These are phyloP conservation scores for Verasper variegatus DNA, from an alignment of 2,113 vertebrate genomes.

Conservation along the genomic window DNA sequence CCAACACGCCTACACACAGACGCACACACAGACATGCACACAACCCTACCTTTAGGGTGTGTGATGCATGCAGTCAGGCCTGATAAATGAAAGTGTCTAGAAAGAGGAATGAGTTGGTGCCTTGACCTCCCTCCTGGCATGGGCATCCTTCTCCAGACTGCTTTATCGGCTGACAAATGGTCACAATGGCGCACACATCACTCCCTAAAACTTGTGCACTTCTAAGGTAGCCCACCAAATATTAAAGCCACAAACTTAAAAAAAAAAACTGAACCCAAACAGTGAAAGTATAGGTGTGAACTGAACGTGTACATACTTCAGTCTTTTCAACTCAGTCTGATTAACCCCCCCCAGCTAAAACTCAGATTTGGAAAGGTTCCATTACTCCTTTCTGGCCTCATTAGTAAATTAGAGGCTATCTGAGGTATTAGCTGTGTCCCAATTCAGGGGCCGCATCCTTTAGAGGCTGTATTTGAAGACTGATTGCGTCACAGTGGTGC, in stretches of 20 bases:
- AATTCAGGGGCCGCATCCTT: too few species aligned
- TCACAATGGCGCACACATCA: conserved; percentile 69
- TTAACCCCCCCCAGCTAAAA: too few species aligned
- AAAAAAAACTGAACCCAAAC: neutral
- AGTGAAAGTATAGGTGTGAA: too few species aligned
- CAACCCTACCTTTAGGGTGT: conserved; percentile 61
- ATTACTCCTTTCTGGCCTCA: too few species aligned
- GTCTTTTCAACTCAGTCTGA: too few species aligned
- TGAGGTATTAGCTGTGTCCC: too few species aligned
- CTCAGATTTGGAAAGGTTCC: too few species aligned
- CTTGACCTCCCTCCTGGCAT: conserved; percentile 81
- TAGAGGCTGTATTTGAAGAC: too few species aligned
- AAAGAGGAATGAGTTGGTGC: conserved; percentile 76
- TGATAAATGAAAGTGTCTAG: conserved; percentile 77
- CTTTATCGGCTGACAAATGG: conserved; percentile 77
- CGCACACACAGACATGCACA: conserved; percentile 22
- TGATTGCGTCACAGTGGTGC: too few species aligned
- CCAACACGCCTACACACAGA: neutral
- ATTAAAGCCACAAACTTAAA: neutral
- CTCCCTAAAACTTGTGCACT: conserved; percentile 40
- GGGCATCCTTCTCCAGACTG: conserved; percentile 74
- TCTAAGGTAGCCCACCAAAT: conserved; percentile 30
- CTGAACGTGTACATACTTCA: too few species aligned
- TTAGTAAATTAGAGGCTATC: too few species aligned
- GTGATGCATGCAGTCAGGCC: conserved; percentile 71